Evolutionary conservation across 2,797 vertebrate genomes (phyloP).

Genomic region (Lepilemur septentrionalis): DNA sequence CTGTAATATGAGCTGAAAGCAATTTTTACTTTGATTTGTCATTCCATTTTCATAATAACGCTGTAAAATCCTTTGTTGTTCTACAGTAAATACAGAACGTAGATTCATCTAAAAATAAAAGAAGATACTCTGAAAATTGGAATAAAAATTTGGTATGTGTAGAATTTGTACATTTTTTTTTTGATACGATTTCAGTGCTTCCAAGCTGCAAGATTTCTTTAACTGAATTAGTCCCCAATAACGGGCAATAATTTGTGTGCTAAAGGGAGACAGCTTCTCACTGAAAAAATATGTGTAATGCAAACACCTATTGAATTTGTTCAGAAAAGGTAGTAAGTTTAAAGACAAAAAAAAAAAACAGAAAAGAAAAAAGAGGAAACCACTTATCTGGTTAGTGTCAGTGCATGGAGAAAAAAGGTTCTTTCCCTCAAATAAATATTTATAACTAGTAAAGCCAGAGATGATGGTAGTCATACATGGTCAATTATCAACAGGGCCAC

Average conservation of each 20-base stretch:
- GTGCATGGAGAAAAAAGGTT: background rate
- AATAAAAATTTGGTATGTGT: conserved; percentile 71
- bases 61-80: conserved; percentile 98
- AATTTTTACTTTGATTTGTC: conserved; percentile 99
- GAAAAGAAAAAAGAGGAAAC: background rate
- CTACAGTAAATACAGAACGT: conserved; percentile 97
- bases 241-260: conserved; percentile 50
- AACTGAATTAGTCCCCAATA: conserved; percentile 45
- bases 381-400: conserved; percentile 60
- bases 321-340: conserved; percentile 36
- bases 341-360: background rate
- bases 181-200: background rate
- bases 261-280: conserved; percentile 50
- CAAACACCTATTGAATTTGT: conserved; percentile 53
- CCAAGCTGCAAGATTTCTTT: conserved; percentile 36
- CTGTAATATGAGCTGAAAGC: conserved; percentile 99
- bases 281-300: conserved; percentile 29
- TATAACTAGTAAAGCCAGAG: conserved; percentile 52
- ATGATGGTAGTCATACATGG: conserved; percentile 27
- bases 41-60: conserved; percentile 99
- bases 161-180: conserved; percentile 72
- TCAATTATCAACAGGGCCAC: conserved; percentile 59
- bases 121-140: conserved; percentile 85
- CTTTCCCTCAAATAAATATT: conserved; percentile 66
- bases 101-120: conserved; percentile 97